Evolutionary conservation across 2,888 invertebrate species (phyloP).

Genomic region (Myopa testacea): DNA sequence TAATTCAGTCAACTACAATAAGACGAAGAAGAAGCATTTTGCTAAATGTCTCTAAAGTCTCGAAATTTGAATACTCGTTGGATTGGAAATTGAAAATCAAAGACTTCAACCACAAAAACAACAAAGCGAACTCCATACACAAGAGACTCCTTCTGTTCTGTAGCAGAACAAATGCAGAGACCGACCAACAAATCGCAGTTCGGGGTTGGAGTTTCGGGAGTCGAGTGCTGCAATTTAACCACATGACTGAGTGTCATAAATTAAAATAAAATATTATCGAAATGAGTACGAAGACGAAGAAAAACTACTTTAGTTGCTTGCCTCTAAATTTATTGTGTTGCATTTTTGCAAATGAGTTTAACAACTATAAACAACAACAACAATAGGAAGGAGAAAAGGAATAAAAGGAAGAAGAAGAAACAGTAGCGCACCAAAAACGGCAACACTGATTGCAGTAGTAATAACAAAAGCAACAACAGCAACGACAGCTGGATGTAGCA

Average conservation of each 20-base stretch:
- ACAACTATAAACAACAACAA: not conserved
- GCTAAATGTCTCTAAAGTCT: too few relatives aligned
- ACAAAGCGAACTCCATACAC: not conserved
- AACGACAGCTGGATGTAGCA: not conserved
- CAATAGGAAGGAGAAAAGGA: too few relatives aligned
- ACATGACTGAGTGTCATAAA: slow-evolving; percentile 10
- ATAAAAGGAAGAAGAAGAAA: not conserved
- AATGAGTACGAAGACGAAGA: not conserved
- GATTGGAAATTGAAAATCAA: not conserved
- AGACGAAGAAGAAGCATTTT: not conserved
- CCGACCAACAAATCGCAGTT: not conserved
- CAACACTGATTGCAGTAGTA: not conserved
- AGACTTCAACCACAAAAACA: not conserved
- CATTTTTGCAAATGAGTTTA: slow-evolving; percentile 13
- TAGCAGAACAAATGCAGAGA: not conserved
- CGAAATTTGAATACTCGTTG: not conserved
- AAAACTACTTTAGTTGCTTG: not conserved
- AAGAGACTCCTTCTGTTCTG: not conserved
- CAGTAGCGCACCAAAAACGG: not conserved
- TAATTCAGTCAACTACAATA: not conserved
- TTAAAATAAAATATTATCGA: slow-evolving; percentile 1
- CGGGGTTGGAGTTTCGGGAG: not conserved
- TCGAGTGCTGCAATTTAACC: not conserved
- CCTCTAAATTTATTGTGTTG: slow-evolving; percentile 9
- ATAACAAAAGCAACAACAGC: not conserved